A percentile compares a stretch with the other conserved stretches of the same genome.
phyloP scores from a whole-genome alignment of 2,888 invertebrate genomes.

The Troides helena region DNA sequence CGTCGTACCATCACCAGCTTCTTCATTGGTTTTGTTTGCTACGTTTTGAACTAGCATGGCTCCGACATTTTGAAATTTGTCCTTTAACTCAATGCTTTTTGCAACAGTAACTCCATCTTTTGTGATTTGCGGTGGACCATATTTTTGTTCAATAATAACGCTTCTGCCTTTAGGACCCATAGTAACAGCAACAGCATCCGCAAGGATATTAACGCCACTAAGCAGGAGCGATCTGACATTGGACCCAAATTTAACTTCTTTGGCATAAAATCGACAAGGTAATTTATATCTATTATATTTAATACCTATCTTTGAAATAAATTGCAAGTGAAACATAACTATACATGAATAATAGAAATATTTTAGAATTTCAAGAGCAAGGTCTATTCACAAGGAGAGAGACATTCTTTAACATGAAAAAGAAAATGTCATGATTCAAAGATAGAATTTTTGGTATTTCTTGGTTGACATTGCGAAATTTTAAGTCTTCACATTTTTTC shows the following conservation, averaged over 20 bases:
- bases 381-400: background rate
- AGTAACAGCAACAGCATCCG: slow-evolving; percentile 99
- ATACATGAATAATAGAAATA: background rate
- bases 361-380: background rate
- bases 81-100: slow-evolving; percentile 97
- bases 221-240: slow-evolving; percentile 97
- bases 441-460: background rate
- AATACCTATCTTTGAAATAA: slow-evolving; percentile 29
- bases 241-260: slow-evolving; percentile 97
- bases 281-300: slow-evolving; percentile 11
- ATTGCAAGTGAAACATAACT: slow-evolving; percentile 43
- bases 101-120: slow-evolving; percentile 99
- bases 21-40: slow-evolving; percentile 99
- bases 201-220: slow-evolving; percentile 97
- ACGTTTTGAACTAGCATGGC: slow-evolving; percentile 99
- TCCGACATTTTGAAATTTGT: slow-evolving; percentile 99
- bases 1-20: slow-evolving; percentile 99
- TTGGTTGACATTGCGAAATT: background rate
- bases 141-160: slow-evolving; percentile 98
- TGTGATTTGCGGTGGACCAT: slow-evolving; percentile 99
- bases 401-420: background rate
- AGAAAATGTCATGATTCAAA: background rate
- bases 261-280: slow-evolving; percentile 82
- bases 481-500: no score
- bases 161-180: slow-evolving; percentile 99